Evolutionary conservation across 2,797 vertebrate genomes (phyloP).

Genomic region (Chelmon rostratus): DNA sequence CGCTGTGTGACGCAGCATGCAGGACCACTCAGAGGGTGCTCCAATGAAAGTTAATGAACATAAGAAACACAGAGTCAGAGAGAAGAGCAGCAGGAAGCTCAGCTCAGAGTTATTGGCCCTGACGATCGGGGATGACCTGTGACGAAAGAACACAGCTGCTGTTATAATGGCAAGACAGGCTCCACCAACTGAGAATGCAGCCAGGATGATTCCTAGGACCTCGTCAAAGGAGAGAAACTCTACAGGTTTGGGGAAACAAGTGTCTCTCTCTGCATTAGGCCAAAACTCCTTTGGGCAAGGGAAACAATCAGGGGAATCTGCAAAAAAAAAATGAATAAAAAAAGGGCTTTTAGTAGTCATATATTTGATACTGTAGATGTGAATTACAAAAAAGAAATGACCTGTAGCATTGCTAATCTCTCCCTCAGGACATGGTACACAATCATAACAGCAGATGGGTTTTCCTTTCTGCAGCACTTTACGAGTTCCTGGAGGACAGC

Average conservation of each 20-base stretch:
- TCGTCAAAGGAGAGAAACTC: slow-evolving; percentile 77
- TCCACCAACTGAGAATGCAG: slow-evolving; percentile 52
- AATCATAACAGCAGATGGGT: slow-evolving; percentile 82
- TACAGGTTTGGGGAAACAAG: no score
- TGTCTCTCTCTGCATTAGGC: slow-evolving; percentile 67
- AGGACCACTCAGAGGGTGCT: slow-evolving; percentile 75
- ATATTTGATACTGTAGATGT: not conserved
- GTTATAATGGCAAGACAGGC: not conserved
- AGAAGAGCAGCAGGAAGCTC: slow-evolving; percentile 78
- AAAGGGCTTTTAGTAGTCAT: not conserved
- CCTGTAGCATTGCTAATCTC: slow-evolving; percentile 81
- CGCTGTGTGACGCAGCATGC: slow-evolving; percentile 76
- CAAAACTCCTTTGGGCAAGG: slow-evolving; percentile 75
- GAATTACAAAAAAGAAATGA: slow-evolving; percentile 4
- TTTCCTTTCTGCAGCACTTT: slow-evolving; percentile 80
- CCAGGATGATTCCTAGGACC: slow-evolving; percentile 71
- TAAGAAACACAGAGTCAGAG: slow-evolving; percentile 79
- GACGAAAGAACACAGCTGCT: slow-evolving; percentile 54
- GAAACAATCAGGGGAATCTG: slow-evolving; percentile 79
- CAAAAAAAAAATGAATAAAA: not conserved
- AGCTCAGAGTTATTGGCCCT: slow-evolving; percentile 73
- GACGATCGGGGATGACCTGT: slow-evolving; percentile 67
- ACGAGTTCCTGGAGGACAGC: slow-evolving; percentile 69
- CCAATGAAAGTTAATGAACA: slow-evolving; percentile 80
- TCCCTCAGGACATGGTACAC: slow-evolving; percentile 78